Base-by-base conservation (phyloP, 2,888 invertebrate genomes). In the Lordiphosa fenestrarum region DNA sequence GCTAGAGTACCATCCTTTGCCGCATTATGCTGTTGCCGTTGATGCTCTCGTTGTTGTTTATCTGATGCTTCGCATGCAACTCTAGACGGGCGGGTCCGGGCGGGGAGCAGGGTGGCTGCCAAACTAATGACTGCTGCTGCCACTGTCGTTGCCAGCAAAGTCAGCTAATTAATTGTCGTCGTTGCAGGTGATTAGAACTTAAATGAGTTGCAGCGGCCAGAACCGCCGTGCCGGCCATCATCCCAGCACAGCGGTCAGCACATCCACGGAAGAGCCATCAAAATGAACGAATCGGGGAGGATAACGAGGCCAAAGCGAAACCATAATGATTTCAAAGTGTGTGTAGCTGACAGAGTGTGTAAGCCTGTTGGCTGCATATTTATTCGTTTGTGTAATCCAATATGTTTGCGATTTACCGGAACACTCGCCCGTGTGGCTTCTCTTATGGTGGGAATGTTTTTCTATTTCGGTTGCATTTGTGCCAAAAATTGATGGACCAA, bases 151-250 rank as follows among this genome's bases (percentile, higher is more conserved):
- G 59, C 21, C n/a, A 33, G 33, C 63, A 67, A 50, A 66, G 62
- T 66, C 58, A 53, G 59, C 75, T 78, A 83, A 77, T 77, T 77
- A 77, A 77, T 77, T 75, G 77, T 72, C 75, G 81, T 77, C 78
- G 80, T 83, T 74, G 76, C 80, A 77, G 75, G 80, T 83, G 83
- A 77, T 77, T 77, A 77, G 80, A 83, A 71, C 80, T 78, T 78
- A 74, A 77, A 77, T 74, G 83, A 82, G 75, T 75, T 75, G 82
- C 81, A 66, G 60, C 49, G 30, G 30, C 30, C 30, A 30, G 30
- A 30, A 30, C 30, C 30, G 30, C 30, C 30, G 9, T 9, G 9
- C 30, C 30, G 9, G 30, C 30, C 30, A 30, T 30, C 30, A 30
- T 30, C 9, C 30, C 30, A 30, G 30, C 30, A 30, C 57, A 50